phyloP scores from a whole-genome alignment of 2,113 vertebrate species.

The Perognathus longimembris region DNA sequence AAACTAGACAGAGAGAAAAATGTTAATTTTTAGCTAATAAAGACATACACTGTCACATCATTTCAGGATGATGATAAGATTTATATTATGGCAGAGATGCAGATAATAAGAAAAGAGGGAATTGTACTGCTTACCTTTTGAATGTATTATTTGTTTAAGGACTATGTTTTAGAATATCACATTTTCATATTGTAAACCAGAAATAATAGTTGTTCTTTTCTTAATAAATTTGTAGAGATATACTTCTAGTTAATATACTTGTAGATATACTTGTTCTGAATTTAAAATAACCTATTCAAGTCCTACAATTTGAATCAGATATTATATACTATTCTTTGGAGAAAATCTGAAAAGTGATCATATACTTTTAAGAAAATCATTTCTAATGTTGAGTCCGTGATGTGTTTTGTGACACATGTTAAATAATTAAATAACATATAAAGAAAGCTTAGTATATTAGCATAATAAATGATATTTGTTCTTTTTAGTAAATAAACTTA shows the following conservation, averaged over 20 bases:
- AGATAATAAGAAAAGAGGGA: not conserved
- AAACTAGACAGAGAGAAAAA: not conserved
- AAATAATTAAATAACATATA: constrained; percentile 62
- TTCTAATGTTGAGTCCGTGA: not conserved
- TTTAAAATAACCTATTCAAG: constrained; percentile 42
- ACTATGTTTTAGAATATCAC: not conserved
- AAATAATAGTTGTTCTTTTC: constrained; percentile 46
- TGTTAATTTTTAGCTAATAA: constrained; percentile 43
- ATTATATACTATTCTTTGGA: constrained; percentile 47
- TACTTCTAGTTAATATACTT: constrained; percentile 22
- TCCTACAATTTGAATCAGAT: constrained; percentile 43
- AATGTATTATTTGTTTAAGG: constrained; percentile 1
- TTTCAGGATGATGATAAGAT: not conserved
- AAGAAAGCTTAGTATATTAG: constrained; percentile 75
- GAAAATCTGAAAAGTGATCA: constrained; percentile 63
- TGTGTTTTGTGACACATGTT: not conserved
- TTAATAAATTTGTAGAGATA: constrained; percentile 10
- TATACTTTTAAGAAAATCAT: constrained; percentile 37
- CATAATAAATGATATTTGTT: constrained; percentile 62
- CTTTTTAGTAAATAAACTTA: constrained; percentile 71
- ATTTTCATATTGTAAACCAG: not conserved
- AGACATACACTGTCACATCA: not conserved
- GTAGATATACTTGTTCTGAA: not conserved
- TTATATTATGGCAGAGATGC: not conserved
- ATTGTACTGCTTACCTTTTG: not conserved